Evolutionary conservation across 2,113 vertebrate genomes (phyloP).

Genomic region (Sinocyclocheilus anshuiensis): DNA sequence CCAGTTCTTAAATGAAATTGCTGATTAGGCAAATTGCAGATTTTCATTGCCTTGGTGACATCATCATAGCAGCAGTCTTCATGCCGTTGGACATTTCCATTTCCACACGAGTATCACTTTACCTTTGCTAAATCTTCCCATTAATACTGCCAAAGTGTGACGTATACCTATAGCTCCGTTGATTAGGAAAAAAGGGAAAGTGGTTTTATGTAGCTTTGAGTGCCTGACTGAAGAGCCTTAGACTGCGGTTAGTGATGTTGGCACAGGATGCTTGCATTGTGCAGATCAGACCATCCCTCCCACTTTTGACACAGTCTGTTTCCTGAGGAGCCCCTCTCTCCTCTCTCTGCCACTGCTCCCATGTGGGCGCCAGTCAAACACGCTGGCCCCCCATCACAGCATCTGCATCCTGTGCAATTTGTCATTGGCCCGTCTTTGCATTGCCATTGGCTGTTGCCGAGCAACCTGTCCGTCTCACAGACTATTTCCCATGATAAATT

Average conservation of each 20-base stretch:
- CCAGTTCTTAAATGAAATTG: background rate
- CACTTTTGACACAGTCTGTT: slow-evolving; percentile 61
- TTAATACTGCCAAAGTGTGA: slow-evolving; percentile 11
- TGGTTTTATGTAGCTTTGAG: slow-evolving; percentile 50
- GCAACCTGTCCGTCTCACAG: slow-evolving; percentile 87
- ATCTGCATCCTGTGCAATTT: slow-evolving; percentile 83
- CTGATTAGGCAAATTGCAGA: slow-evolving; percentile 38
- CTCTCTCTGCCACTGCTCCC: slow-evolving; percentile 56
- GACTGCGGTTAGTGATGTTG: slow-evolving; percentile 53
- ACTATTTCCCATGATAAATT: slow-evolving; percentile 93
- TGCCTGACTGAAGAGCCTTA: slow-evolving; percentile 49
- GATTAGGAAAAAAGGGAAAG: slow-evolving; percentile 48
- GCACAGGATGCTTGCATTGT: slow-evolving; percentile 54
- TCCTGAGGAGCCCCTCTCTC: slow-evolving; percentile 44
- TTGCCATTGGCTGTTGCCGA: slow-evolving; percentile 88
- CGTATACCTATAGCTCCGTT: slow-evolving; percentile 40
- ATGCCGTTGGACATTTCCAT: background rate
- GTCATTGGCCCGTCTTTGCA: slow-evolving; percentile 78
- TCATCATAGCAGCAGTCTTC: background rate
- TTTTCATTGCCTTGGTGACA: slow-evolving; percentile 34
- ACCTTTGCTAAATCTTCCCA: slow-evolving; percentile 9
- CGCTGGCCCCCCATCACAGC: slow-evolving; percentile 71
- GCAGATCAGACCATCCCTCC: slow-evolving; percentile 45
- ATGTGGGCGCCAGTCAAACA: slow-evolving; percentile 72
- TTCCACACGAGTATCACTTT: slow-evolving; percentile 35